phyloP scores from a whole-genome alignment of 2,113 vertebrate species.

The Xiphias gladius region DNA sequence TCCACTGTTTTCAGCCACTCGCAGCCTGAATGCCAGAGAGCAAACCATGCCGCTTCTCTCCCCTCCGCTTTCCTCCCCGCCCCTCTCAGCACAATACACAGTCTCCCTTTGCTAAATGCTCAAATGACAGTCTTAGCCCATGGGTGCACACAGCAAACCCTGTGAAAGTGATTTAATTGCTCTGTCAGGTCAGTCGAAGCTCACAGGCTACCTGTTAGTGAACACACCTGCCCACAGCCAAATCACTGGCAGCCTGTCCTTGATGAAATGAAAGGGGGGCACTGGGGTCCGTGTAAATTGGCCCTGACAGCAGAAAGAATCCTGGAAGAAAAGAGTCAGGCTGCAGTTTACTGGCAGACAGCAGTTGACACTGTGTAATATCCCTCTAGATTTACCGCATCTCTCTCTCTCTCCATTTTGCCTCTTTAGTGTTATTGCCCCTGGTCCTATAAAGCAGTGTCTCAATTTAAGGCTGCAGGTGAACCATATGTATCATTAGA shows the following conservation, averaged over 20 bases:
- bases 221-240: constrained; percentile 74
- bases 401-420: constrained; percentile 5
- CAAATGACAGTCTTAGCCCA: constrained; percentile 66
- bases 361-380: constrained; percentile 49
- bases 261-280: constrained; percentile 43
- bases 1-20: constrained; percentile 74
- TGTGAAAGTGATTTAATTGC: constrained; percentile 76
- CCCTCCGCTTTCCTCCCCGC: background rate
- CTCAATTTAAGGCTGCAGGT: constrained; percentile 37
- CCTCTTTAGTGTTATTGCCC: constrained; percentile 36
- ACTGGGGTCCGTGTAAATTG: constrained; percentile 53
- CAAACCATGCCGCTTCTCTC: constrained; percentile 22
- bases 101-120: constrained; percentile 74
- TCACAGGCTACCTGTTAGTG: constrained; percentile 72
- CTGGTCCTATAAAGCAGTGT: background rate
- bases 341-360: constrained; percentile 59
- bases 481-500: background rate
- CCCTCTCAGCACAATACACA: constrained; percentile 27
- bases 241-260: constrained; percentile 49
- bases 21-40: constrained; percentile 57
- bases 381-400: constrained; percentile 54
- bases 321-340: constrained; percentile 55
- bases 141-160: constrained; percentile 36
- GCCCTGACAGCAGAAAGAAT: constrained; percentile 73
- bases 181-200: constrained; percentile 72